Percentiles rank a stretch among this genome's conserved stretches.
Conservation (phyloP, 1,140 invertebrate species). For the Sesamia nonagrioides region DNA sequence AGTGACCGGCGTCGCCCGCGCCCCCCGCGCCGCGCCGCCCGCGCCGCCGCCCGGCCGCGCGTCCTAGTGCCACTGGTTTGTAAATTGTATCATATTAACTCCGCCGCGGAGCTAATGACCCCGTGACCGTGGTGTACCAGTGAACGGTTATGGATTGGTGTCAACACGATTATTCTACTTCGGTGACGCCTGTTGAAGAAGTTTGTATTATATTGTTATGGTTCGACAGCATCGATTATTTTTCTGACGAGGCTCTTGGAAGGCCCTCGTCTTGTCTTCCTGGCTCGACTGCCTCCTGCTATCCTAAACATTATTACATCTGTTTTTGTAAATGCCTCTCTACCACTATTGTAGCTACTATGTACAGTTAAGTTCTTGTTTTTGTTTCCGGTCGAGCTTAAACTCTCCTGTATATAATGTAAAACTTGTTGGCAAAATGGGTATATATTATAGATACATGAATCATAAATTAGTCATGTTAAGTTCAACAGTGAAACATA, state of each 20-base stretch:
- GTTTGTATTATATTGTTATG: conserved; percentile 16
- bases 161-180: not conserved
- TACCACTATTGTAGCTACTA: not conserved
- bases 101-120: not conserved
- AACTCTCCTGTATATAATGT: conserved; percentile 31
- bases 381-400: conserved; percentile 2
- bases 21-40: conserved; percentile 49
- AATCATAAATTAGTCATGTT: conserved; percentile 12
- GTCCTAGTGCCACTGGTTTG: not conserved
- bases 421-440: conserved; percentile 29
- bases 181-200: not conserved
- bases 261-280: not conserved
- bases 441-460: conserved; percentile 22
- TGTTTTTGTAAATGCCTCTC: conserved; percentile 5
- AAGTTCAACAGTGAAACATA: conserved; percentile 19
- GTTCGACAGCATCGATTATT: not conserved
- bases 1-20: conserved; percentile 54
- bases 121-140: not conserved
- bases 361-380: not conserved
- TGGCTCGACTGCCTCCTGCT: not conserved
- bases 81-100: not conserved
- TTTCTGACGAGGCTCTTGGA: not conserved
- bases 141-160: not conserved
- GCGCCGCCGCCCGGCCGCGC: conserved; percentile 20
- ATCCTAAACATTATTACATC: not conserved